Conservation (phyloP, 2,888 invertebrate species). For the Pachydiplax longipennis region DNA sequence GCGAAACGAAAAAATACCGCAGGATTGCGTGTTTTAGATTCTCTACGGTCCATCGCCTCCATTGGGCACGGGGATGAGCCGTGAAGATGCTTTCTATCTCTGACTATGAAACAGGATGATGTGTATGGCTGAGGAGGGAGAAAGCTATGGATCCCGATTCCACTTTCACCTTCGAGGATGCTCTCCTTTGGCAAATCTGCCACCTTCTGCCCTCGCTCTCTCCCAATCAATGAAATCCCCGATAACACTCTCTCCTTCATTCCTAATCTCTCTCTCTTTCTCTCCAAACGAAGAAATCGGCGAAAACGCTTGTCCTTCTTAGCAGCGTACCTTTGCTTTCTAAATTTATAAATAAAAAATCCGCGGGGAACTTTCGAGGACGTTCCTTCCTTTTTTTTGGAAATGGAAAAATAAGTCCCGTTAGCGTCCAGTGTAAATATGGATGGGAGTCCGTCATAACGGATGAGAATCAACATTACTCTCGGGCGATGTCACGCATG, state of each 20-base stretch:
- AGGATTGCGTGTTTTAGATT: too few species aligned
- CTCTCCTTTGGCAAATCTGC: too few species aligned
- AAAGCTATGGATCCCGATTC: too few species aligned
- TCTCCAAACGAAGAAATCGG: neutral
- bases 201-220: neutral
- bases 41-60: too few species aligned
- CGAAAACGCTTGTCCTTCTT: neutral
- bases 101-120: too few species aligned
- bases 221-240: neutral
- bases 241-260: neutral
- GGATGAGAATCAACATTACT: neutral
- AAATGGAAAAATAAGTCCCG: neutral
- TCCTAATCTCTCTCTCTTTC: neutral
- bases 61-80: too few species aligned
- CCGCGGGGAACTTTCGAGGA: neutral
- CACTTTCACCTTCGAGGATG: too few species aligned
- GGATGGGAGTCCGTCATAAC: neutral
- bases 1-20: too few species aligned
- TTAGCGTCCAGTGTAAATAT: neutral
- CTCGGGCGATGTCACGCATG: too few species aligned
- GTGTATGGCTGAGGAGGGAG: too few species aligned
- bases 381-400: neutral
- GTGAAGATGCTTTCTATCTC: too few species aligned
- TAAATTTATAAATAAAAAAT: neutral
- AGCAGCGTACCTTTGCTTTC: neutral